Evolutionary conservation across 2,113 vertebrate genomes (phyloP).

Genomic region (Heterotilapia buettikoferi): DNA sequence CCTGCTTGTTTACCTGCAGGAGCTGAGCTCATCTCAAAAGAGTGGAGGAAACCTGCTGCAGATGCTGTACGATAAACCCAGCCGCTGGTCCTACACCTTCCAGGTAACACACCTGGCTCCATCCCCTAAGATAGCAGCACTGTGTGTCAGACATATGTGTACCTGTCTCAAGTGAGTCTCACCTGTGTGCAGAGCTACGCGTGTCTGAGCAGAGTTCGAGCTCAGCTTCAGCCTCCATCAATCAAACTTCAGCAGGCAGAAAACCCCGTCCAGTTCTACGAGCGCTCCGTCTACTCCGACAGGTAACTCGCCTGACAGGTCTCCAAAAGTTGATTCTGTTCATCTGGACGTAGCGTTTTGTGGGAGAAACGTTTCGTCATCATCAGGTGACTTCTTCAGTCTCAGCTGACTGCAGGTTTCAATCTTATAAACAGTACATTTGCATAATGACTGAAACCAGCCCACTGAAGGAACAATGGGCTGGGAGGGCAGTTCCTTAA

Average conservation of each 20-base stretch:
- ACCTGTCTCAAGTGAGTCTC: neutral
- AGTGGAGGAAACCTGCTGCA: slow-evolving; percentile 58
- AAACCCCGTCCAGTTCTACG: slow-evolving; percentile 73
- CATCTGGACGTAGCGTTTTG: neutral
- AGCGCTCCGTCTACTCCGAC: slow-evolving; percentile 90
- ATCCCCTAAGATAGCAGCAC: neutral
- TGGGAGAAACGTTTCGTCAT: neutral
- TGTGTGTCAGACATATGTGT: neutral
- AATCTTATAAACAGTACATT: neutral
- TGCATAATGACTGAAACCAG: neutral
- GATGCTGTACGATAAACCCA: slow-evolving; percentile 52
- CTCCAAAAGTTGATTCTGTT: neutral
- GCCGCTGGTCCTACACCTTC: slow-evolving; percentile 60
- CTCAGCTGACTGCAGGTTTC: neutral
- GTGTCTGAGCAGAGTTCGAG: slow-evolving; percentile 79
- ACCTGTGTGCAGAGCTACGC: slow-evolving; percentile 75
- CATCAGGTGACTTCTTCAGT: neutral
- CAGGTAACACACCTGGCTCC: slow-evolving; percentile 19
- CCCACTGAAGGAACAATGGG: neutral
- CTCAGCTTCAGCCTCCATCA: slow-evolving; percentile 70
- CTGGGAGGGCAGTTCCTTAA: neutral
- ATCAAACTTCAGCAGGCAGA: slow-evolving; percentile 38
- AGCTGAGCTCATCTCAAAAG: slow-evolving; percentile 56
- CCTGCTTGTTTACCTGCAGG: neutral
- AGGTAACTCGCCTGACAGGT: slow-evolving; percentile 60